Evolutionary conservation across 1,140 invertebrate species (phyloP), one percentile per base, ranked within the genome.

Genomic region (Drosophila dunni): DNA sequence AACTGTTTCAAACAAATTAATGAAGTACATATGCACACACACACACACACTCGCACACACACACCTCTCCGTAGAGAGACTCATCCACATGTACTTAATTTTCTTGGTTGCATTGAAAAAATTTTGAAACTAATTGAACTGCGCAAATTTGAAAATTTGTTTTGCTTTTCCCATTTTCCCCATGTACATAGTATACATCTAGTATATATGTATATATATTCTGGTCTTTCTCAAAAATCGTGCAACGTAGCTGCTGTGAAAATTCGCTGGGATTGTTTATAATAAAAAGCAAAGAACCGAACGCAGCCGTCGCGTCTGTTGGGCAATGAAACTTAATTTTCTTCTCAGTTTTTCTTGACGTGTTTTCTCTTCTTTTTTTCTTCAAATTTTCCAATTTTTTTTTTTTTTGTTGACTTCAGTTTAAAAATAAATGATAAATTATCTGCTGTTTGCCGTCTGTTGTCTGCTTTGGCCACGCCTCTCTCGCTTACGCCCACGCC

Each of bases 341-440:
- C 44, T 7, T 64, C 15, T 24, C 20, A 38, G 15, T 60, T 29
- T 54, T 51, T 40, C 48, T 54, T 53, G 58, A 54, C 67, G 58
- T 51, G 48, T 64, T 62, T 70, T 33, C n/a, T 20, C n/a, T 50
- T 54, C 53, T 63, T 46, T 8, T 24, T n/a, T 64, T 7, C 15
- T 40, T 56, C 38, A 1, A 20, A 20, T 20, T 20, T 29, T 65
- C n/a, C 24, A 29, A 29, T 29, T 56, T 10, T 29, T 34, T 57
- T 54, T 56, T 60, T 45, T 44, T 57, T 44, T 60, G 44, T 38
- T 63, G 58, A 73, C 10, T 60, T 44, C 58, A 70, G 81, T 84
- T 84, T 84, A 84, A 81, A 84, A 84, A 84, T 84, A 84, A 85
- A 85, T 85, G 73, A 84, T 84, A 84, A 84, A 84, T 85, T 84